Base-by-base conservation (phyloP, 2,888 invertebrate genomes). In the Acrobeloides nanus region DNA sequence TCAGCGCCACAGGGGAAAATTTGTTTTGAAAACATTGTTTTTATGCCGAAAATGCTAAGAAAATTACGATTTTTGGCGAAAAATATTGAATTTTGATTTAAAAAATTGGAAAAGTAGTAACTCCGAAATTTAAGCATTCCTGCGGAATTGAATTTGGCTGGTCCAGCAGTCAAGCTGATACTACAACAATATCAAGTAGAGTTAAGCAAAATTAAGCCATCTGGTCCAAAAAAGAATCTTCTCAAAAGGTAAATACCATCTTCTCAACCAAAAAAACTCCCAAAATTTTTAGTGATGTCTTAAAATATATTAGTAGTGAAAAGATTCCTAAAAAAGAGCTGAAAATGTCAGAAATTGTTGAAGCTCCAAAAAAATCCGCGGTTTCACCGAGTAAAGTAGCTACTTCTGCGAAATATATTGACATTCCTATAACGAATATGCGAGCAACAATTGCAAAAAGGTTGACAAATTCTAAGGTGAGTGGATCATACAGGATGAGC, bases 361-460 rank as follows among this genome's bases (percentile, higher is more conserved):
- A n/a, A n/a, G n/a, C n/a, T n/a, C n/a, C n/a, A n/a, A n/a, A n/a
- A n/a, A n/a, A n/a, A 29, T n/a, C 41, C 26, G n/a, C 31, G 31
- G 18, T 27, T 17, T 10, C 2, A 8, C 10, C 15, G 8, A 21
- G 37, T 18, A 46, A 26, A 15, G 18, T 12, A 15, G 15, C 27
- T 21, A 3, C 18, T 23, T 7, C 51, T 29, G 31, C 38, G 24
- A 47, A 49, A 31, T 81, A 74, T 65, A 72, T 75, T 34, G 83
- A 84, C 68, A 72, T 81, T 34, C 80, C 81, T 48, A 74, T 82
- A 35, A 78, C 81, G 3, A 80, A 76, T 59, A 82, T 83, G 78
- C 76, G 83, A 55, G 77, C 75, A 51, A 79, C 80, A 5, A 83
- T 83, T 58, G 83, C 83, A 2, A 82, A 81, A 66, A 74, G 83